phyloP scores from a whole-genome alignment of 2,888 invertebrate species.

The Metallyticus violacea region DNA sequence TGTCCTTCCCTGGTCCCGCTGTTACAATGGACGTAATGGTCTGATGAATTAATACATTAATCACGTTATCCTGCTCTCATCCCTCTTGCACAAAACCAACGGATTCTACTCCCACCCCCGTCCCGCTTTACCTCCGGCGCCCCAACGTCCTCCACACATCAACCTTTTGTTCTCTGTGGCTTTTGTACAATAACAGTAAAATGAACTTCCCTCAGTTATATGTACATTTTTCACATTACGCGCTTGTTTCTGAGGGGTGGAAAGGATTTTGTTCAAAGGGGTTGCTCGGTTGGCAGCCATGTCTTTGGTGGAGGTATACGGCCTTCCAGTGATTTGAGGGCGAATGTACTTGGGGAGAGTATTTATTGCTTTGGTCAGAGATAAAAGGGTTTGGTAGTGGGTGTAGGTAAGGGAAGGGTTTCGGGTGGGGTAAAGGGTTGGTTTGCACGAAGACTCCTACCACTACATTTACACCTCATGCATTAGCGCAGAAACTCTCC shows the following conservation, averaged over 20 bases:
- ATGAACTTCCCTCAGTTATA: background rate
- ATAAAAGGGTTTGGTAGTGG: background rate
- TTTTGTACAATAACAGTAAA: background rate
- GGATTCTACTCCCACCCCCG: background rate
- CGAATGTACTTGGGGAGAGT: conserved; percentile 19
- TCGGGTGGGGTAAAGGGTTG: background rate
- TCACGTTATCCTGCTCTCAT: conserved; percentile 14
- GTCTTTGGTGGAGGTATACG: background rate
- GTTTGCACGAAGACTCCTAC: background rate
- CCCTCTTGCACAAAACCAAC: conserved; percentile 12
- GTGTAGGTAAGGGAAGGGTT: background rate
- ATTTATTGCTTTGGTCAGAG: conserved; percentile 30
- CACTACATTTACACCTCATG: conserved; percentile 48
- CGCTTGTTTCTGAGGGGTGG: background rate
- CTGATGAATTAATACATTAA: conserved; percentile 25
- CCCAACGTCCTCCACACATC: background rate
- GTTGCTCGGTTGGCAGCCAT: background rate
- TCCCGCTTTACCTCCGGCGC: background rate
- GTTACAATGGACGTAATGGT: conserved; percentile 18
- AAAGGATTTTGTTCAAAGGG: background rate
- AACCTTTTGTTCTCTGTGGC: background rate
- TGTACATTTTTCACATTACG: background rate
- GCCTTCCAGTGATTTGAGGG: background rate
- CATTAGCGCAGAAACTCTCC: conserved; percentile 39
- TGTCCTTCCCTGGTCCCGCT: background rate